A percentile compares a stretch with the other conserved stretches of the same genome.
Evolutionary conservation across 2,113 vertebrate genomes (phyloP).

Genomic region (Synchiropus splendidus): DNA sequence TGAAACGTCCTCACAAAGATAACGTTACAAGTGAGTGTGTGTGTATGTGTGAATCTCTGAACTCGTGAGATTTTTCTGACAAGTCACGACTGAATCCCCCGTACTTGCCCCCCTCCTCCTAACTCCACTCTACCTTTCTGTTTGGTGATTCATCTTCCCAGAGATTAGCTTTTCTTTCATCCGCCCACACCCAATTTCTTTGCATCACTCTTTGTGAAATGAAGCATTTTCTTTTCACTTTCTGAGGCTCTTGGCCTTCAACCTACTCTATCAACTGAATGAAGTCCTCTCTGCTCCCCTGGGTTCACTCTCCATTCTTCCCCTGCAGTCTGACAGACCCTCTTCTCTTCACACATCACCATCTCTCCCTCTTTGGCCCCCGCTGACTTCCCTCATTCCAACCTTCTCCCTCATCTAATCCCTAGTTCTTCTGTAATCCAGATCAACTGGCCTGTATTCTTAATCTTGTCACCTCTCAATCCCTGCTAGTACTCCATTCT

Average conservation of each 20-base stretch:
- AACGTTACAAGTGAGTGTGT: no score
- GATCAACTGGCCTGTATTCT: constrained; percentile 57
- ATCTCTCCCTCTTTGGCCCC: constrained; percentile 6
- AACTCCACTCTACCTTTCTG: constrained; percentile 14
- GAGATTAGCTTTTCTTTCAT: constrained; percentile 47
- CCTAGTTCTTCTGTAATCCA: constrained; percentile 57
- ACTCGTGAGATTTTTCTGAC: constrained; percentile 50
- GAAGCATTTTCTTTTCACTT: constrained; percentile 25
- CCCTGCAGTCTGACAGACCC: constrained; percentile 19
- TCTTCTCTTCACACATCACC: constrained; percentile 34
- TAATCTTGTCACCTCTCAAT: constrained; percentile 65
- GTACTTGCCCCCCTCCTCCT: constrained; percentile 5
- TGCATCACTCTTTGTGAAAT: constrained; percentile 19
- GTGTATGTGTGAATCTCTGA: constrained; percentile 23
- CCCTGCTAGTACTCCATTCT: constrained; percentile 23
- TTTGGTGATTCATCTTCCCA: constrained; percentile 49
- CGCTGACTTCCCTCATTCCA: constrained; percentile 21
- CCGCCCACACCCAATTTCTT: constrained; percentile 32
- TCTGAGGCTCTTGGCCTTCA: constrained; percentile 32
- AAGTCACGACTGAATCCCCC: constrained; percentile 54
- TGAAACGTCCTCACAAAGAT: no score
- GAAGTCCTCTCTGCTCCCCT: constrained; percentile 36
- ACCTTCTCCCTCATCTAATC: constrained; percentile 53
- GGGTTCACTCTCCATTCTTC: constrained; percentile 23
- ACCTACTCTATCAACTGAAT: constrained; percentile 38